phyloP scores from a whole-genome alignment of 2,888 invertebrate genomes.

The Drosophila fulvimacula region DNA sequence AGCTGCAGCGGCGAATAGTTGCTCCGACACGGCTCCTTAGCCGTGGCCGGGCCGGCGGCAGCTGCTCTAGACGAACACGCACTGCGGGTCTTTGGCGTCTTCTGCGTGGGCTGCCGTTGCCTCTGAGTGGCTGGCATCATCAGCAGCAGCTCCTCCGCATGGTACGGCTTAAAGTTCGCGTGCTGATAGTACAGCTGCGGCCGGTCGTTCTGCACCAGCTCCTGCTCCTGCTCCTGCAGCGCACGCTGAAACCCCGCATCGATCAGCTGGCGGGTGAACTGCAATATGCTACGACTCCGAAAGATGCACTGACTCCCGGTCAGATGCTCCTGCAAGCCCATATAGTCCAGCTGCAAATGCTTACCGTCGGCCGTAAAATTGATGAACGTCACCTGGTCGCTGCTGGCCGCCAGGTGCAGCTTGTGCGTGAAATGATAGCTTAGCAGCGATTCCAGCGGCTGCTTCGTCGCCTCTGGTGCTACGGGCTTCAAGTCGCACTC shows the following conservation, averaged over 20 bases:
- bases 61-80: not conserved
- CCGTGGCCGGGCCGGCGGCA: too few species aligned
- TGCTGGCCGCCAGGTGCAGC: constrained; percentile 43
- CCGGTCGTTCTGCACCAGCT: not conserved
- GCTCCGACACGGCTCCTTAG: not conserved
- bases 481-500: not conserved
- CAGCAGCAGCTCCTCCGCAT: constrained; percentile 10
- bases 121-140: not conserved
- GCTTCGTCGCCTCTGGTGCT: not conserved
- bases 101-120: not conserved
- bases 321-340: constrained; percentile 56
- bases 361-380: constrained; percentile 44
- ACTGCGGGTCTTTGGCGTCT: too few species aligned
- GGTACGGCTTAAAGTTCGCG: constrained; percentile 12
- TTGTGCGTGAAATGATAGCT: constrained; percentile 43
- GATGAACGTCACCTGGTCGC: constrained; percentile 15
- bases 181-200: constrained; percentile 31
- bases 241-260: constrained; percentile 38
- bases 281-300: constrained; percentile 12
- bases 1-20: constrained; percentile 28
- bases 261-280: constrained; percentile 27
- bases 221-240: not conserved
- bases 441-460: not conserved
- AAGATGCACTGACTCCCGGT: constrained; percentile 33
- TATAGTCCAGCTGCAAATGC: constrained; percentile 45